A percentile compares a stretch with the other conserved stretches of the same genome.
Conservation (phyloP, 2,113 vertebrate species). For the Cacatua alba region DNA sequence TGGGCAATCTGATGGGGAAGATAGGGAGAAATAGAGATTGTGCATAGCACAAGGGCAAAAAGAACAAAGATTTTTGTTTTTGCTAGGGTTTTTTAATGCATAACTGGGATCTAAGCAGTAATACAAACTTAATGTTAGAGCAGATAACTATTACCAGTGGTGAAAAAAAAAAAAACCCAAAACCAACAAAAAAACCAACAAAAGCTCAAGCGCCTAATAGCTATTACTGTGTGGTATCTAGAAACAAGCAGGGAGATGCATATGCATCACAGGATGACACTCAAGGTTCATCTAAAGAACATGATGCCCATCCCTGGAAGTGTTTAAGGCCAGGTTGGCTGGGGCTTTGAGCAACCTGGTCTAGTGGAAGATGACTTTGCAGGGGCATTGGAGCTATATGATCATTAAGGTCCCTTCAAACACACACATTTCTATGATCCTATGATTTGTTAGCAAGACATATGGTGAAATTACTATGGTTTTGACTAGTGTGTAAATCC, state of each 20-base stretch:
- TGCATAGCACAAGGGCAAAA: not conserved
- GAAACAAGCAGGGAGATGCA: not conserved
- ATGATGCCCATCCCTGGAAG: not conserved
- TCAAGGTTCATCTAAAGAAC: not conserved
- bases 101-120: not conserved
- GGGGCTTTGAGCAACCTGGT: not conserved
- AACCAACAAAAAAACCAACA: accelerated
- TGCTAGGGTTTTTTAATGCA: not conserved
- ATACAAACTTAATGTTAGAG: not conserved
- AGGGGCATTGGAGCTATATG: not conserved
- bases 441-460: not conserved
- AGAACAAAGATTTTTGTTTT: not conserved
- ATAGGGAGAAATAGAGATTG: not conserved
- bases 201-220: not conserved
- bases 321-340: not conserved
- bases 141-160: not conserved
- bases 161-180: not conserved
- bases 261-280: not conserved
- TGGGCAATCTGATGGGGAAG: too few species aligned
- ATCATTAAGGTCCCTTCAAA: not conserved
- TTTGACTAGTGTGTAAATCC: not conserved
- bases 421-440: not conserved
- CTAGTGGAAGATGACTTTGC: not conserved
- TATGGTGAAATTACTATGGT: not conserved
- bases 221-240: not conserved